phyloP scores from a whole-genome alignment of 2,888 invertebrate species.

The Drosophila helvetica region DNA sequence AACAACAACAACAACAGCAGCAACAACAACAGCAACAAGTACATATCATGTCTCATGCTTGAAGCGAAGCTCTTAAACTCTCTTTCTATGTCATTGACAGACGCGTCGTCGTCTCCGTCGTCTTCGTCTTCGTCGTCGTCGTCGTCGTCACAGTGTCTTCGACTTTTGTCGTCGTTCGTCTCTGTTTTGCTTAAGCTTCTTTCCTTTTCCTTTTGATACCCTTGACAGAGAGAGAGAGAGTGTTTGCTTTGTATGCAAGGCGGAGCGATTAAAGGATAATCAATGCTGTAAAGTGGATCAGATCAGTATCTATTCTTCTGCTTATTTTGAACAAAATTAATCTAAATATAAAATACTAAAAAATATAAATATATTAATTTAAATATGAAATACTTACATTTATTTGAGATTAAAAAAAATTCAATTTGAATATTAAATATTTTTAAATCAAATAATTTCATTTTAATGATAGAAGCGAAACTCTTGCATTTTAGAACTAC shows the following conservation, averaged over 20 bases:
- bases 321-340: too few relatives aligned
- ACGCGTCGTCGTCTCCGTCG: constrained; percentile 25
- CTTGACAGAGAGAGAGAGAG: background rate
- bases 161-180: constrained; percentile 17
- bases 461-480: too few relatives aligned
- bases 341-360: too few relatives aligned
- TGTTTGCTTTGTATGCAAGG: background rate
- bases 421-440: too few relatives aligned
- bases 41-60: constrained; percentile 64
- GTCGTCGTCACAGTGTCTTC: constrained; percentile 5
- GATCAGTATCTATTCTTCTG: too few relatives aligned
- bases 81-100: constrained; percentile 79
- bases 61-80: constrained; percentile 55
- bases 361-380: too few relatives aligned
- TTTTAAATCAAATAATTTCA: too few relatives aligned
- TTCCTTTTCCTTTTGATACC: background rate
- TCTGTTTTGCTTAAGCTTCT: constrained; percentile 16
- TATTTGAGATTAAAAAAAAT: too few relatives aligned
- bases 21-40: constrained; percentile 47
- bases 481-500: too few relatives aligned
- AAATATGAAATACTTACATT: too few relatives aligned
- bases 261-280: background rate
- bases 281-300: too few relatives aligned
- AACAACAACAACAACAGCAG: constrained; percentile 41
- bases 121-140: background rate